Conservation (phyloP, 2,797 vertebrate species). For the Melanotaenia trifasciata region DNA sequence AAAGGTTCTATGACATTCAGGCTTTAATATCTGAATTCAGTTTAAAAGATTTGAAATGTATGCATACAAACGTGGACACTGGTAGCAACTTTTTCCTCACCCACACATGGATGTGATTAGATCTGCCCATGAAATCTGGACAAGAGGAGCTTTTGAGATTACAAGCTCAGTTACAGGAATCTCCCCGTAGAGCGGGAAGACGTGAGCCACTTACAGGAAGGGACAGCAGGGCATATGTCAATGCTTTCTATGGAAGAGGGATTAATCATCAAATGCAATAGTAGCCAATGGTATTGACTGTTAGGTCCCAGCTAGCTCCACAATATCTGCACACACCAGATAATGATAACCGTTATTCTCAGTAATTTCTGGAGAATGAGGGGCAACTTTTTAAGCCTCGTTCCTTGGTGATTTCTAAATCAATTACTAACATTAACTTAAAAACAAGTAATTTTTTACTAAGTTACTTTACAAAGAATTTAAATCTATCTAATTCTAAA, state of each 20-base stretch:
- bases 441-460: neutral
- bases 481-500: neutral
- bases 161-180: constrained; percentile 30
- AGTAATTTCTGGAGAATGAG: constrained; percentile 55
- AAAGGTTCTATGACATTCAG: neutral
- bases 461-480: neutral
- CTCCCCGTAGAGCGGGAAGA: constrained; percentile 19
- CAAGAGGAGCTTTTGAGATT: constrained; percentile 50
- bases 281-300: neutral
- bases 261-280: constrained; percentile 26
- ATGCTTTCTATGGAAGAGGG: constrained; percentile 7
- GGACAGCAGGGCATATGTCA: constrained; percentile 31
- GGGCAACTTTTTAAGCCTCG: neutral
- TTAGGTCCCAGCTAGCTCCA: neutral
- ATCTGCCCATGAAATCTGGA: constrained; percentile 5
- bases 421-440: neutral
- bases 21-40: neutral
- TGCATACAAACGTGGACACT: neutral
- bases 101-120: neutral
- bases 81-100: neutral
- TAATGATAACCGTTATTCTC: constrained; percentile 44
- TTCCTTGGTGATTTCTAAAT: neutral
- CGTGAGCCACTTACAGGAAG: constrained; percentile 42
- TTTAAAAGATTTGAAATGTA: neutral
- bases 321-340: constrained; percentile 60